Conservation (phyloP, 1,140 invertebrate species). For the Ostrea edulis region DNA sequence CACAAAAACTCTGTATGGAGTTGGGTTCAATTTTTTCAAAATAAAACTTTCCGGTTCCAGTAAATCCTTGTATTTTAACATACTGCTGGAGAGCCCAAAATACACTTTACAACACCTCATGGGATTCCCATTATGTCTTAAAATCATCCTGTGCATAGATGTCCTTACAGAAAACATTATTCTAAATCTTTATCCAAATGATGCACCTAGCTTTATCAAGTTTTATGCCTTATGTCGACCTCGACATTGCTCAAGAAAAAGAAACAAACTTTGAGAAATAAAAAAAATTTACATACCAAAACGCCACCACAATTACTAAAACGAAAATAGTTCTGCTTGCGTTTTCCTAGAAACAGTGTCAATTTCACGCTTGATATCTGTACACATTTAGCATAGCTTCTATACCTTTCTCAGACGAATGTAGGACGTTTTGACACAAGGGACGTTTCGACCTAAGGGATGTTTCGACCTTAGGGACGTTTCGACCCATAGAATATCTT, state of each 20-base stretch:
- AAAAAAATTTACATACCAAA: not conserved
- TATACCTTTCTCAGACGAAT: not conserved
- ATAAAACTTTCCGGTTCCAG: not conserved
- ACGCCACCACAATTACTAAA: not conserved
- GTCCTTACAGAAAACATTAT: not conserved
- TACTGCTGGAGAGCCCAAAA: not conserved
- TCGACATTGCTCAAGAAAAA: not conserved
- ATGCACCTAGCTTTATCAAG: not conserved
- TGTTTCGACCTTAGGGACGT: too few species aligned
- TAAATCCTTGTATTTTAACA: not conserved
- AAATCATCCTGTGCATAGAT: not conserved
- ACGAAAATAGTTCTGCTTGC: conserved; percentile 9
- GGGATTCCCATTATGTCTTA: not conserved
- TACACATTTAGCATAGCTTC: not conserved
- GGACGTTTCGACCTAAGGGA: too few species aligned
- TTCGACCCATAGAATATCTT: too few species aligned
- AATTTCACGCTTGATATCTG: not conserved
- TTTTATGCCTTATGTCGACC: not conserved
- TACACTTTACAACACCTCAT: not conserved
- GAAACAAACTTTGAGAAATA: not conserved
- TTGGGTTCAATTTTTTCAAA: not conserved
- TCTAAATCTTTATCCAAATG: not conserved
- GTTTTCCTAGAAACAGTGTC: not conserved
- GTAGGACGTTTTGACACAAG: too few species aligned
- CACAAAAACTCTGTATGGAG: not conserved